These are phyloP conservation scores for Neosalanx taihuensis DNA, from an alignment of 2,797 vertebrate genomes.

Conservation along the genomic window DNA sequence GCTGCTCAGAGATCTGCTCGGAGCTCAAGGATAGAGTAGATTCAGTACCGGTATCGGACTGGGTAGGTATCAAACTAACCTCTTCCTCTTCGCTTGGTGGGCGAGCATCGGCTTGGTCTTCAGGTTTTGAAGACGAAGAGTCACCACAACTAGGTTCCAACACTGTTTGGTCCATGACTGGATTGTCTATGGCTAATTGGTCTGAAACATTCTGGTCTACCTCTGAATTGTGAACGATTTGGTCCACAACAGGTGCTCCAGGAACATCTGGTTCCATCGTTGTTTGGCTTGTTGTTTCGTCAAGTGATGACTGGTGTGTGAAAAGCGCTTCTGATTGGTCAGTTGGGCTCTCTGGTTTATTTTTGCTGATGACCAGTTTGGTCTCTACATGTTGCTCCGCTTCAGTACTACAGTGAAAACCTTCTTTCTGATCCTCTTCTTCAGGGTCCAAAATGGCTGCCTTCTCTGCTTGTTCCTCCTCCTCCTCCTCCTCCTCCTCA, in stretches of 20 bases:
- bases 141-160: background rate
- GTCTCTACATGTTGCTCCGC: background rate
- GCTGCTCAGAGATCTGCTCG: slow-evolving; percentile 33
- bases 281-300: background rate
- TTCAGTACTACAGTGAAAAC: slow-evolving; percentile 11
- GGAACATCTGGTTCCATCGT: background rate
- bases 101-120: slow-evolving; percentile 1
- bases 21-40: slow-evolving; percentile 51
- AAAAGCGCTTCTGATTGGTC: background rate
- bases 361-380: background rate
- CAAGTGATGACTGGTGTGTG: background rate
- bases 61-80: slow-evolving; percentile 30
- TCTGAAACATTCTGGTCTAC: slow-evolving; percentile 8
- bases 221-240: slow-evolving; percentile 15
- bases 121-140: background rate
- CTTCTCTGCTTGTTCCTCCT: slow-evolving; percentile 20
- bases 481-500: slow-evolving; percentile 12
- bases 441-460: background rate
- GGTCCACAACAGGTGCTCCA: background rate
- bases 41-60: slow-evolving; percentile 27
- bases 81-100: slow-evolving; percentile 17
- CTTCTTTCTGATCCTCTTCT: slow-evolving; percentile 19
- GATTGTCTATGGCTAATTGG: background rate
- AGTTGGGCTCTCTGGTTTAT: background rate
- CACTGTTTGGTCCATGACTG: background rate